Percentiles rank a stretch among this genome's conserved stretches.
Evolutionary conservation across 2,797 vertebrate genomes (phyloP).

Genomic region (Micropoecilia bifurca): DNA sequence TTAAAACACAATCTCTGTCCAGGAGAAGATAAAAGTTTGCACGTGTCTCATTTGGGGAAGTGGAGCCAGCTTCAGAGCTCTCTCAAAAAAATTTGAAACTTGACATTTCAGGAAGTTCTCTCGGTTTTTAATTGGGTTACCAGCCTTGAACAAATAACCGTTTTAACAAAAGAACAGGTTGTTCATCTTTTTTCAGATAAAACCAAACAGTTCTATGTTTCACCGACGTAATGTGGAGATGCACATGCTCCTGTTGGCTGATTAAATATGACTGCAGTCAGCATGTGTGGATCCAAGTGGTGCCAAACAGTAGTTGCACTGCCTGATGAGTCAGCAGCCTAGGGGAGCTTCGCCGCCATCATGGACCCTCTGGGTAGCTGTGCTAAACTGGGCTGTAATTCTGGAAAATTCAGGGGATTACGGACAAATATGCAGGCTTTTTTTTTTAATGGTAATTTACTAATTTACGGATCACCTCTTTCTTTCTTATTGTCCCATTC

Average conservation of each 20-base stretch:
- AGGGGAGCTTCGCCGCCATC: conserved; percentile 22
- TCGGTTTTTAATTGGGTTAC: neutral
- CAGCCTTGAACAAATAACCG: neutral
- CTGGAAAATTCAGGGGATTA: conserved; percentile 27
- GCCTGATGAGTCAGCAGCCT: conserved; percentile 49
- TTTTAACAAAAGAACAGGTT: conserved; percentile 3
- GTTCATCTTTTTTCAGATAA: conserved; percentile 4
- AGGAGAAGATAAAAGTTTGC: neutral
- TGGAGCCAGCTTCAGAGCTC: neutral
- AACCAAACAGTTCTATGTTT: conserved; percentile 7
- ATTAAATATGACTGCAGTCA: conserved; percentile 21
- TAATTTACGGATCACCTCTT: conserved; percentile 27
- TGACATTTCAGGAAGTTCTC: neutral
- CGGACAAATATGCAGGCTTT: neutral
- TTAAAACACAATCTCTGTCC: neutral
- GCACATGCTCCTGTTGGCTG: conserved; percentile 1
- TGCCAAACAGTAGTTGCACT: conserved; percentile 14
- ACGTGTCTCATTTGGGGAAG: neutral
- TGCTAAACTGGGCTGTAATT: conserved; percentile 43
- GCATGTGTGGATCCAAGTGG: conserved; percentile 31
- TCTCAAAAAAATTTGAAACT: neutral
- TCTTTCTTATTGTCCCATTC: conserved; percentile 6
- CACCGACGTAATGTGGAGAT: conserved; percentile 5
- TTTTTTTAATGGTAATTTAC: neutral
- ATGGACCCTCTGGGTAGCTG: conserved; percentile 33